Conservation (phyloP, 2,113 vertebrate species). For the Chrysochloris asiatica region DNA sequence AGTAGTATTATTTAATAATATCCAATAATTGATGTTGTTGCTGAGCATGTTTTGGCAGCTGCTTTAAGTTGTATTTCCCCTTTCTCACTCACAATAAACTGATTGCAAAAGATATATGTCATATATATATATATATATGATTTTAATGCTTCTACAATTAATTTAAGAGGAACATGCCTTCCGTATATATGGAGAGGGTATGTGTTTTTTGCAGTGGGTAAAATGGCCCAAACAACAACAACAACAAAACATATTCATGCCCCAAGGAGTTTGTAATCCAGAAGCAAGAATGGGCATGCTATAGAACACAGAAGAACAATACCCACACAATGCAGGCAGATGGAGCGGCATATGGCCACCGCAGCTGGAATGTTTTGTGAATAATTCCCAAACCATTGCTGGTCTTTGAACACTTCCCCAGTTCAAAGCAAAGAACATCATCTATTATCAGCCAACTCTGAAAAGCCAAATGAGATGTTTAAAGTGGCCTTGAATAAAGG, state of each 20-base stretch:
- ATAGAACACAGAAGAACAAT: slow-evolving; percentile 58
- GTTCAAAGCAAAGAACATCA: slow-evolving; percentile 79
- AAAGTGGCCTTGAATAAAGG: slow-evolving; percentile 36
- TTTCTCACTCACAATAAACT: not conserved
- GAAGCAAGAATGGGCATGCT: slow-evolving; percentile 55
- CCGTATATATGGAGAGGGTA: slow-evolving; percentile 11
- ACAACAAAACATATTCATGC: not conserved
- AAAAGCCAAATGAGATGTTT: slow-evolving; percentile 55
- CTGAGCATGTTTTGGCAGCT: not conserved
- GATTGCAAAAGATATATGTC: not conserved
- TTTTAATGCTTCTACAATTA: slow-evolving; percentile 32
- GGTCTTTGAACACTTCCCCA: slow-evolving; percentile 78
- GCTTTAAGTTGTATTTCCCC: not conserved
- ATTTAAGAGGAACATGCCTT: slow-evolving; percentile 3
- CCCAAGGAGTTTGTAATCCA: slow-evolving; percentile 53
- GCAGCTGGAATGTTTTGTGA: slow-evolving; percentile 73
- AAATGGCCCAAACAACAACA: slow-evolving; percentile 18
- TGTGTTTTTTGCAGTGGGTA: slow-evolving; percentile 13
- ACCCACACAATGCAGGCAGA: slow-evolving; percentile 40
- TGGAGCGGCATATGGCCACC: slow-evolving; percentile 57
- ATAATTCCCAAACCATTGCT: slow-evolving; percentile 75
- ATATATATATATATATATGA: not conserved
- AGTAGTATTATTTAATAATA: slow-evolving; percentile 34
- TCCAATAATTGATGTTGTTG: slow-evolving; percentile 27
- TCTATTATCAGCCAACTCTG: slow-evolving; percentile 75